phyloP scores from a whole-genome alignment of 2,888 invertebrate species.

The Rhyacophila evoluta region DNA sequence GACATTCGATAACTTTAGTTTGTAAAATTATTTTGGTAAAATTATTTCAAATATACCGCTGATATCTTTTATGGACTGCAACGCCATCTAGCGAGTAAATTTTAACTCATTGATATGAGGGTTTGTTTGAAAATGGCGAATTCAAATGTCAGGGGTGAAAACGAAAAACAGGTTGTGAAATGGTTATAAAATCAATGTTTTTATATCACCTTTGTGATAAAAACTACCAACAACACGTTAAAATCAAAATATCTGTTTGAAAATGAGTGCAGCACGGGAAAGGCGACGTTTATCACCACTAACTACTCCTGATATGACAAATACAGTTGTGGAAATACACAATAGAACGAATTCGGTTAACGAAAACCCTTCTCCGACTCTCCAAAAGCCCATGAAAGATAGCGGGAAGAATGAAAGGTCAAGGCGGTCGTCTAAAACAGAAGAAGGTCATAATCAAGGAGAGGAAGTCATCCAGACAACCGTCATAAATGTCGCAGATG shows the following conservation, averaged over 20 bases:
- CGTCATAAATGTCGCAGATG: slow-evolving; percentile 56
- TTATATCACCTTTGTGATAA: not conserved
- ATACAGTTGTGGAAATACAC: slow-evolving; percentile 51
- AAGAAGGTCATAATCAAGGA: slow-evolving; percentile 26
- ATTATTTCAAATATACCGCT: slow-evolving; percentile 17
- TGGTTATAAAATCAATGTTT: slow-evolving; percentile 32
- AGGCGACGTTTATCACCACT: slow-evolving; percentile 41
- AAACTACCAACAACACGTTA: not conserved
- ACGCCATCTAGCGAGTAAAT: slow-evolving; percentile 20
- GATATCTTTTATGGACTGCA: not conserved
- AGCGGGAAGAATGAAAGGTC: slow-evolving; percentile 40
- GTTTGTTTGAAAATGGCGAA: slow-evolving; percentile 52
- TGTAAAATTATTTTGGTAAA: slow-evolving; percentile 6
- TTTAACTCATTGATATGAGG: not conserved
- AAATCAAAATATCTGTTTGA: not conserved
- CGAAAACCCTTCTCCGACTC: slow-evolving; percentile 38
- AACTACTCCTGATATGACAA: slow-evolving; percentile 41
- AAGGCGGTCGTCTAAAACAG: slow-evolving; percentile 41
- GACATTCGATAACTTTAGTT: slow-evolving; percentile 33
- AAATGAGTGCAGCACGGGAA: slow-evolving; percentile 50
- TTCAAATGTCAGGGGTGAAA: slow-evolving; percentile 53
- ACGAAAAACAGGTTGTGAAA: slow-evolving; percentile 31
- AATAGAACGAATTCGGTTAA: slow-evolving; percentile 40
- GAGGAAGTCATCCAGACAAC: slow-evolving; percentile 30
- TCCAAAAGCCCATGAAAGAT: slow-evolving; percentile 31